Evolutionary conservation across 1,140 invertebrate genomes (phyloP).

Genomic region (Leucophenga varia): DNA sequence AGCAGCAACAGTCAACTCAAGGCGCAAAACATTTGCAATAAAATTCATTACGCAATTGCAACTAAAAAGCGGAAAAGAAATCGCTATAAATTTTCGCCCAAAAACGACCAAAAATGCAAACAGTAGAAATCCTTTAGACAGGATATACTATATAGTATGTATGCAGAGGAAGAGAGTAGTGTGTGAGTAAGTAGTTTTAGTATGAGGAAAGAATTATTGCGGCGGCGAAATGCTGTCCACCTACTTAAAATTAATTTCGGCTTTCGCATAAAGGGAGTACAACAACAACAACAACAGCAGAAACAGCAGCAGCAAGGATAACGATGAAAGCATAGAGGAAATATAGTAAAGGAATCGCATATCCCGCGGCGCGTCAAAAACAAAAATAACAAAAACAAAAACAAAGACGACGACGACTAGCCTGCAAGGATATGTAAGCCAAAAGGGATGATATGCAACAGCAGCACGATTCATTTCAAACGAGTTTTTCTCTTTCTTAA

Average conservation of each 20-base stretch:
- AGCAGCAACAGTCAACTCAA: no score
- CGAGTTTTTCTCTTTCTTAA: no score
- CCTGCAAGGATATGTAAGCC: conserved; percentile 13
- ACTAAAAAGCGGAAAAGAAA: conserved; percentile 34
- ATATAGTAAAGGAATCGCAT: conserved; percentile 7
- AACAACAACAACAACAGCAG: background rate
- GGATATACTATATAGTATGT: no score
- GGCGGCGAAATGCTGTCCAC: conserved; percentile 48
- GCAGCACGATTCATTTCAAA: no score
- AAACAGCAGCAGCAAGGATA: background rate
- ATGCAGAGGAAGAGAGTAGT: no score
- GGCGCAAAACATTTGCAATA: conserved; percentile 21
- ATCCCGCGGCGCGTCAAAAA: conserved; percentile 34
- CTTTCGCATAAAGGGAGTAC: conserved; percentile 3
- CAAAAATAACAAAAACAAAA: conserved; percentile 3
- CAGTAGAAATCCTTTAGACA: no score
- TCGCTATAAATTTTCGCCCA: conserved; percentile 44
- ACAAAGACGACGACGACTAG: no score
- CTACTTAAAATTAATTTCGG: conserved; percentile 53
- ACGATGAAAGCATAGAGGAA: no score
- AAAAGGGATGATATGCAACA: background rate
- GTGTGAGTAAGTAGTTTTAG: no score
- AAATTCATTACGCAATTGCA: conserved; percentile 47
- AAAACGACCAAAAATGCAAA: no score
- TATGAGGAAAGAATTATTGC: conserved; percentile 53